Evolutionary conservation across 2,113 vertebrate species (phyloP).

Genomic region (Lasiurus borealis): DNA sequence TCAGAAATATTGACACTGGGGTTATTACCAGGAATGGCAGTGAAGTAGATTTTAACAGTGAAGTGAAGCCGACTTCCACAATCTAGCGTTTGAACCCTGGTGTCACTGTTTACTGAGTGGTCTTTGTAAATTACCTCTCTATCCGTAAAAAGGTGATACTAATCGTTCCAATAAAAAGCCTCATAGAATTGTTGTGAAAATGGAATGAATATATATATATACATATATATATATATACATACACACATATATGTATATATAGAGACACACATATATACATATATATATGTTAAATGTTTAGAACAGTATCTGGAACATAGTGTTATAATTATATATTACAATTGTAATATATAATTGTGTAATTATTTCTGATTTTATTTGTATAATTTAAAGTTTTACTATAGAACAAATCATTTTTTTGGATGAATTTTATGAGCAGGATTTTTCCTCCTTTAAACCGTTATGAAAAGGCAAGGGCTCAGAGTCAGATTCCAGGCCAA

Average conservation of each 20-base stretch:
- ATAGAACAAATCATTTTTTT: constrained; percentile 10
- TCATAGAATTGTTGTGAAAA: background rate
- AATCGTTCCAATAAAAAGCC: background rate
- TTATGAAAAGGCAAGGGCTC: constrained; percentile 16
- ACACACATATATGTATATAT: no score
- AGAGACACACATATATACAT: no score
- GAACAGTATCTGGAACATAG: background rate
- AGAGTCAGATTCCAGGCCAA: background rate
- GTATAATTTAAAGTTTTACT: constrained; percentile 20
- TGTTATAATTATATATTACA: background rate
- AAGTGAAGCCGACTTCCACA: background rate
- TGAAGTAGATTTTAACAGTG: background rate
- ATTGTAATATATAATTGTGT: background rate
- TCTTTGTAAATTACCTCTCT: constrained; percentile 42
- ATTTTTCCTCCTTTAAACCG: background rate
- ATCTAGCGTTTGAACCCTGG: background rate
- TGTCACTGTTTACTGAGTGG: background rate
- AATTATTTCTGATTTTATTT: constrained; percentile 5
- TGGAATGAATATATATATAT: background rate
- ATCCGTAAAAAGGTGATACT: constrained; percentile 33
- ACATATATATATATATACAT: no score
- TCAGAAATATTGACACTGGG: background rate
- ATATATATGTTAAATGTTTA: background rate
- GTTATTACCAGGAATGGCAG: background rate
- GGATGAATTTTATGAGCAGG: background rate